phyloP scores from a whole-genome alignment of 2,797 vertebrate species.

The Tarsius wallacei region DNA sequence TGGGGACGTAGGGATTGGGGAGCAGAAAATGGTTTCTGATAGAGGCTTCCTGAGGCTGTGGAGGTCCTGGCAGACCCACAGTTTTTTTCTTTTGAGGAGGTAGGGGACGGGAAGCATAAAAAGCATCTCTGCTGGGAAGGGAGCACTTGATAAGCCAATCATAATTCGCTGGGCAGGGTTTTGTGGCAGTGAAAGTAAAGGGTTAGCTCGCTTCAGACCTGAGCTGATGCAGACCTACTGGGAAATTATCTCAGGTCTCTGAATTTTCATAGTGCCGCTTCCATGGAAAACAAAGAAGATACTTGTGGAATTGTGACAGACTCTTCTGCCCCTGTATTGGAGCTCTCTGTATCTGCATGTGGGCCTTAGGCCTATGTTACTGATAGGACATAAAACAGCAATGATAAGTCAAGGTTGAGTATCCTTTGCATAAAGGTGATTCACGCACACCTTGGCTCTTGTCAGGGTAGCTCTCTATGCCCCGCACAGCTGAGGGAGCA shows the following conservation, averaged over 20 bases:
- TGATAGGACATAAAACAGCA: not conserved
- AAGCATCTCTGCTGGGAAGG: not conserved
- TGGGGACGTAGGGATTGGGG: not conserved
- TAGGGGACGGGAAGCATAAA: not conserved
- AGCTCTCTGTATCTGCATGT: not conserved
- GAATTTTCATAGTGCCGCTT: not conserved
- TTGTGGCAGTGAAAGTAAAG: not conserved
- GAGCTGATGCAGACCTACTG: not conserved
- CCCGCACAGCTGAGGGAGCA: not conserved
- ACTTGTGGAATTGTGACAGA: too few relatives aligned
- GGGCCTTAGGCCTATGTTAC: not conserved
- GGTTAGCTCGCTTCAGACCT: not conserved
- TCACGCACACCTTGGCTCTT: not conserved
- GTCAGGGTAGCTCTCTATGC: not conserved
- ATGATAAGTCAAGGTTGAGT: not conserved
- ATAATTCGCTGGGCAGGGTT: not conserved
- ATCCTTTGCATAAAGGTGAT: not conserved
- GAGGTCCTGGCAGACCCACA: not conserved
- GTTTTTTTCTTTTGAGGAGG: not conserved
- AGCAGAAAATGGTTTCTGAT: not conserved
- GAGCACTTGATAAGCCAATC: not conserved
- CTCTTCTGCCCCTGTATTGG: not conserved
- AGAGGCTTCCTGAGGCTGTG: not conserved
- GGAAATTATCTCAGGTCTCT: not conserved
- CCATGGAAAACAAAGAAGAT: not conserved